A percentile compares a stretch with the other conserved stretches of the same genome.
These are phyloP conservation scores for Myoxocephalus aenaeus DNA, from an alignment of 2,797 vertebrate genomes.

Conservation along the genomic window DNA sequence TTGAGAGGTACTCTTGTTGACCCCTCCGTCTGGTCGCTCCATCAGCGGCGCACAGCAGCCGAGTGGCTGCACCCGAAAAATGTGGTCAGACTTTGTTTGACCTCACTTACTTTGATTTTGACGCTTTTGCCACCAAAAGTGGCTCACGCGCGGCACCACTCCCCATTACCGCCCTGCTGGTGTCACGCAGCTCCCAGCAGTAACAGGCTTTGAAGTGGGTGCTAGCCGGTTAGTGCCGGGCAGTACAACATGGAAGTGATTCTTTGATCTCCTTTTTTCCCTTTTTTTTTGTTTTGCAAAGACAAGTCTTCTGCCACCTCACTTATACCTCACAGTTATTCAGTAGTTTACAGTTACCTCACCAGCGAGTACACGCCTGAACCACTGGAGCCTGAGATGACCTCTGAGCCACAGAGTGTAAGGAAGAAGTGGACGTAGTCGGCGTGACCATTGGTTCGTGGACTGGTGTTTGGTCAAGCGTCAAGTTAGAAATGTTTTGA, in stretches of 20 bases:
- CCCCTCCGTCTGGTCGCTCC: slow-evolving; percentile 24
- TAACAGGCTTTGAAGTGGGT: slow-evolving; percentile 55
- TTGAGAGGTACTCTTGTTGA: slow-evolving; percentile 12
- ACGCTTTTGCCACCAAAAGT: slow-evolving; percentile 47
- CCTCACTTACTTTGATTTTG: slow-evolving; percentile 55
- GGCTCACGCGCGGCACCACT: slow-evolving; percentile 8
- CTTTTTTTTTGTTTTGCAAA: slow-evolving; percentile 31
- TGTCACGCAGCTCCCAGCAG: slow-evolving; percentile 6
- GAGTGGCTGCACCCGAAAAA: slow-evolving; percentile 30
- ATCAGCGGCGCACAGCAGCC: background rate
- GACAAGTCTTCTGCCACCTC: background rate
- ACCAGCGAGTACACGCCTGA: background rate
- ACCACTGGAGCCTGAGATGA: background rate
- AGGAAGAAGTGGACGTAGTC: background rate
- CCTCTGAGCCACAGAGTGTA: background rate
- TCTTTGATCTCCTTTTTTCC: slow-evolving; percentile 42
- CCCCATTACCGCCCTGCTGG: slow-evolving; percentile 19
- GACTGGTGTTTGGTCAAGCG: background rate
- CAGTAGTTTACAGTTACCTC: background rate
- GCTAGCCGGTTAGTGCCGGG: slow-evolving; percentile 25
- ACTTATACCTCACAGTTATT: background rate
- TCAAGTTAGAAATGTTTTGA: background rate
- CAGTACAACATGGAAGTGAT: slow-evolving; percentile 31
- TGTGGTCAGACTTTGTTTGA: slow-evolving; percentile 46
- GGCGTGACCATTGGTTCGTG: background rate